Percentiles rank a stretch among this genome's conserved stretches.
phyloP scores from a whole-genome alignment of 1,140 invertebrate genomes.

The Nautilus pompilius region DNA sequence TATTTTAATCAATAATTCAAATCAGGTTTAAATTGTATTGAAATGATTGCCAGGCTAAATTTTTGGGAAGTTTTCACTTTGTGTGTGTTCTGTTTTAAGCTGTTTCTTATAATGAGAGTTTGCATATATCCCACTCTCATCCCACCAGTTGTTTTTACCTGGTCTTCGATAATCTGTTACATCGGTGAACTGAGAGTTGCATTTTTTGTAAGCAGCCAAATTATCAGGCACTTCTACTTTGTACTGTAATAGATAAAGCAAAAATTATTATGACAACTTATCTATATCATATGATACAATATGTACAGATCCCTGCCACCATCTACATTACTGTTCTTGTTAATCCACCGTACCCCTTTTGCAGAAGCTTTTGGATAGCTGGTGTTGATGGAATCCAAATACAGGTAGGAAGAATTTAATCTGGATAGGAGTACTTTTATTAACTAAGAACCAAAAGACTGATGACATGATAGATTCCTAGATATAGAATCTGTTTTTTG shows the following conservation, averaged over 20 bases:
- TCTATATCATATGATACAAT: background rate
- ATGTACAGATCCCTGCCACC: background rate
- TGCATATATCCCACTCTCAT: slow-evolving; percentile 51
- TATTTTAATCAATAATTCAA: too few species aligned
- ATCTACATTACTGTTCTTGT: background rate
- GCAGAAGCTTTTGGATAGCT: background rate
- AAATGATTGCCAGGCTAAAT: too few species aligned
- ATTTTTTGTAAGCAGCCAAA: slow-evolving; percentile 44
- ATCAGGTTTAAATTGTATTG: too few species aligned
- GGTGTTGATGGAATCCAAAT: background rate
- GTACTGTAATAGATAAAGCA: slow-evolving; percentile 19
- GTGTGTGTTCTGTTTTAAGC: too few species aligned
- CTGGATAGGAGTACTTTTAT: too few species aligned
- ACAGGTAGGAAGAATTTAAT: background rate
- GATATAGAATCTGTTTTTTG: too few species aligned
- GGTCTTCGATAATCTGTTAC: slow-evolving; percentile 40
- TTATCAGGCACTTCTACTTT: slow-evolving; percentile 35
- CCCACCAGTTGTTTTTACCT: slow-evolving; percentile 53
- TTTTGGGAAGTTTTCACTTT: too few species aligned
- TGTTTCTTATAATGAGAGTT: slow-evolving; percentile 46
- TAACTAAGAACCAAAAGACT: too few species aligned
- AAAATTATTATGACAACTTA: background rate
- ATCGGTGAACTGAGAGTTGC: slow-evolving; percentile 54
- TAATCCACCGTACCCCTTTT: background rate
- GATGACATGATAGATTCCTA: too few species aligned